A percentile compares a stretch with the other conserved stretches of the same genome.
Evolutionary conservation across 2,888 invertebrate genomes (phyloP).

Genomic region (Tanytarsus gracilentus): DNA sequence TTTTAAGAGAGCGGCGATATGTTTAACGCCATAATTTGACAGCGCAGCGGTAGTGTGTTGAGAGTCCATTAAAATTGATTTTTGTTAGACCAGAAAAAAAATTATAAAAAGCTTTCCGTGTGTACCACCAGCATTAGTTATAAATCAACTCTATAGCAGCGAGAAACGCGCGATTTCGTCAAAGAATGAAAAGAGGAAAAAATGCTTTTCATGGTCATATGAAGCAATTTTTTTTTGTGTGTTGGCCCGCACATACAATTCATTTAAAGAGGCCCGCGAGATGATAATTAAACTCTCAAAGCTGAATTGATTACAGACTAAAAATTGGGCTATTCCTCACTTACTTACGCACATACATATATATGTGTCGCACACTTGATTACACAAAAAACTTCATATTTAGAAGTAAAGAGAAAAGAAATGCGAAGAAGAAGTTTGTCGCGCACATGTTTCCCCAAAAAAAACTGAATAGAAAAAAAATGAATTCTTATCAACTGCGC

Average conservation of each 20-base stretch:
- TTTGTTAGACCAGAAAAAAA: no score
- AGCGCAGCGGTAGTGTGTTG: no score
- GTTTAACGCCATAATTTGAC: no score
- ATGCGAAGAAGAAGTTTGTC: background rate
- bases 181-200: background rate
- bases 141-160: conserved; percentile 8
- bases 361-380: no score
- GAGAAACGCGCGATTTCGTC: background rate
- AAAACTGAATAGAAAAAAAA: no score
- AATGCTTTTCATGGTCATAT: conserved; percentile 19
- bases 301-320: conserved; percentile 1
- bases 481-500: background rate
- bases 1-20: no score
- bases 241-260: background rate
- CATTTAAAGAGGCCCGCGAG: background rate
- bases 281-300: conserved; percentile 24
- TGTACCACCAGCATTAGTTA: no score
- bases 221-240: background rate
- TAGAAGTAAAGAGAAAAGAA: no score
- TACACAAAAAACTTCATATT: no score
- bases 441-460: conserved; percentile 6
- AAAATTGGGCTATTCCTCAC: background rate
- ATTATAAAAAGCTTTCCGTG: no score
- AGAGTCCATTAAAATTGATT: no score
- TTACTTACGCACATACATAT: no score